Evolutionary conservation across 2,888 invertebrate genomes (phyloP).

Genomic region (Pyralis farinalis): DNA sequence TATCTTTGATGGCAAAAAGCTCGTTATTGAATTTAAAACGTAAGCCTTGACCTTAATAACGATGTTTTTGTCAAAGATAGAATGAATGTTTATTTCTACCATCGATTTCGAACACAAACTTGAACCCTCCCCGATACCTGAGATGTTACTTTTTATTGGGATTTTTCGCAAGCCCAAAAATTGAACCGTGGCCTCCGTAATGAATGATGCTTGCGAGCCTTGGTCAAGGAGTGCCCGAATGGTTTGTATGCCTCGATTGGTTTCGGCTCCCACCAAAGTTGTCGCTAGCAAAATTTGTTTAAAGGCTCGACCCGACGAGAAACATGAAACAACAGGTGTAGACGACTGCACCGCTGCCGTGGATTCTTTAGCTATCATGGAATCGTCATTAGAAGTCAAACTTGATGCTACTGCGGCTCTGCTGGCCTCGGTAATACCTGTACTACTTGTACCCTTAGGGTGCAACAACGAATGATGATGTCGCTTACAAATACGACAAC

Average conservation of each 20-base stretch:
- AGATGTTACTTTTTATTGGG: neutral
- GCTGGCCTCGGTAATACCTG: neutral
- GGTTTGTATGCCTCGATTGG: neutral
- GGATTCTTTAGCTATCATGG: neutral
- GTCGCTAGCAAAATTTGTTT: neutral
- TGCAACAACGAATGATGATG: neutral
- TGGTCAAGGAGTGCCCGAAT: neutral
- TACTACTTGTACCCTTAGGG: neutral
- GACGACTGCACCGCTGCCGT: no score
- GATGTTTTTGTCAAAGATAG: neutral
- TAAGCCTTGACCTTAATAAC: neutral
- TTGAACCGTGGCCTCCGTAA: neutral
- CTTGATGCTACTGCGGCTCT: neutral
- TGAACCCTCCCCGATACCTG: neutral
- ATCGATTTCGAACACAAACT: neutral
- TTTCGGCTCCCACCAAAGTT: neutral
- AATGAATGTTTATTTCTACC: neutral
- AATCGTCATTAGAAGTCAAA: neutral
- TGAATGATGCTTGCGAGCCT: neutral
- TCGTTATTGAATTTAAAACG: neutral
- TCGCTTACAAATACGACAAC: neutral
- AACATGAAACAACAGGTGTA: neutral
- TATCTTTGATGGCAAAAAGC: neutral
- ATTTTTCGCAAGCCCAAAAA: neutral
- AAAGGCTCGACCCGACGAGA: neutral